These are phyloP conservation scores for Phytoseiulus persimilis DNA, from an alignment of 2,888 invertebrate genomes.

Conservation along the genomic window DNA sequence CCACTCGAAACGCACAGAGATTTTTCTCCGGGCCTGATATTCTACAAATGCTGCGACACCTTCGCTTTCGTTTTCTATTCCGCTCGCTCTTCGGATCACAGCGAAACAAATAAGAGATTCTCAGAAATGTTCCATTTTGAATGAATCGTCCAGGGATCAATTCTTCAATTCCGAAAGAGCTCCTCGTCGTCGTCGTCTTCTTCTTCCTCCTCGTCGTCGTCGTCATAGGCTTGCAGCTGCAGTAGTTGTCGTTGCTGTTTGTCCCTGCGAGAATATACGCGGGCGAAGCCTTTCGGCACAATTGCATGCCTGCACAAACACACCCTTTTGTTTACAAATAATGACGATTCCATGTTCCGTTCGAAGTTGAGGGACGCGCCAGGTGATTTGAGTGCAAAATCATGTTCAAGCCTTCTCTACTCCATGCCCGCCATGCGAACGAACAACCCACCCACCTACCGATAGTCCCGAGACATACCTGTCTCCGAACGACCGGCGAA, in stretches of 20 bases:
- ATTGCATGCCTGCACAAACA: not conserved
- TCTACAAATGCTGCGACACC: not conserved
- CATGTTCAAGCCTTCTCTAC: not conserved
- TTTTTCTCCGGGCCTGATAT: not conserved
- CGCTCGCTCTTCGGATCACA: not conserved
- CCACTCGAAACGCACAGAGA: not conserved
- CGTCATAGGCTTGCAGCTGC: not conserved
- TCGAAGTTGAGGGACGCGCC: not conserved
- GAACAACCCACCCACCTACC: not conserved
- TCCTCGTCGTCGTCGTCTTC: not conserved
- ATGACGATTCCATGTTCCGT: constrained; percentile 32
- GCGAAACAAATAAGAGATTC: not conserved
- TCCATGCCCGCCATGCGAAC: not conserved
- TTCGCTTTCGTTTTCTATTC: not conserved
- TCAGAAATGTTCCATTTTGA: constrained; percentile 5
- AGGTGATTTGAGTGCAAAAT: constrained; percentile 5
- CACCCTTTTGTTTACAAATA: constrained; percentile 37
- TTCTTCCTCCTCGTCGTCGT: not conserved
- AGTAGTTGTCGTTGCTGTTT: not conserved
- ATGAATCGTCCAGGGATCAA: constrained; percentile 5
- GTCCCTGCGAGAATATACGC: not conserved
- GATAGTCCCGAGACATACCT: not conserved
- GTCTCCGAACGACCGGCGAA: not conserved
- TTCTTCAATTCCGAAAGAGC: not conserved
- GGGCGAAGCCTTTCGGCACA: not conserved